Percentiles rank a stretch among this genome's conserved stretches.
phyloP scores from a whole-genome alignment of 2,113 vertebrate species.

The Numenius arquata region DNA sequence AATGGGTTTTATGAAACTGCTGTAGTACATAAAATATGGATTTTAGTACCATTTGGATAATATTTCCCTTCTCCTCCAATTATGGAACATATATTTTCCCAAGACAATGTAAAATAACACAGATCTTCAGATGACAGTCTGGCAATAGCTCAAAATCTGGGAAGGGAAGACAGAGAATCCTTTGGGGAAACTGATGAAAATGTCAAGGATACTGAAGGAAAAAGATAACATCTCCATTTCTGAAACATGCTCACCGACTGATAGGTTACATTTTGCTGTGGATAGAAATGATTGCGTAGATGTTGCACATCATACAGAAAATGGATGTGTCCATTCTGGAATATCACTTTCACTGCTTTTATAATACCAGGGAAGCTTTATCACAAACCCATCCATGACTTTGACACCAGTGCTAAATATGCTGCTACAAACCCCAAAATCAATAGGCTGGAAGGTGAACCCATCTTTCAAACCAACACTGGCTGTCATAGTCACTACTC shows the following conservation, averaged over 20 bases:
- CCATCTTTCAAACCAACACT: not conserved
- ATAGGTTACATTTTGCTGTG: not conserved
- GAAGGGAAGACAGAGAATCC: not conserved
- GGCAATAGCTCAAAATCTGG: not conserved
- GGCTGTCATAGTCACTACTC: not conserved
- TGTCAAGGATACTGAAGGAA: constrained; percentile 10
- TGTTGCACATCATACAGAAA: not conserved
- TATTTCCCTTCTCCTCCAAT: not conserved
- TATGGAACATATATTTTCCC: not conserved
- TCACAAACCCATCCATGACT: not conserved
- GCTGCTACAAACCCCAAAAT: not conserved
- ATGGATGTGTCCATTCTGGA: not conserved
- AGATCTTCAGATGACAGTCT: not conserved
- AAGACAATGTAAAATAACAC: not conserved
- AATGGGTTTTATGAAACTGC: not conserved
- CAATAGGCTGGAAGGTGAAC: not conserved
- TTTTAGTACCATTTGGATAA: not conserved
- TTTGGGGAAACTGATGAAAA: constrained; percentile 21
- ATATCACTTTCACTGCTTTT: not conserved
- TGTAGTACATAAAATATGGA: not conserved
- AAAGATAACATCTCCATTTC: not conserved
- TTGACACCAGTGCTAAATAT: not conserved
- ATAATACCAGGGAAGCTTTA: not conserved
- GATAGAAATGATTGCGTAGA: not conserved
- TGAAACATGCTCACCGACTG: not conserved